Evolutionary conservation across 1,140 invertebrate genomes (phyloP), one percentile per base, ranked within the genome.

Genomic region (Drosophila pachea): DNA sequence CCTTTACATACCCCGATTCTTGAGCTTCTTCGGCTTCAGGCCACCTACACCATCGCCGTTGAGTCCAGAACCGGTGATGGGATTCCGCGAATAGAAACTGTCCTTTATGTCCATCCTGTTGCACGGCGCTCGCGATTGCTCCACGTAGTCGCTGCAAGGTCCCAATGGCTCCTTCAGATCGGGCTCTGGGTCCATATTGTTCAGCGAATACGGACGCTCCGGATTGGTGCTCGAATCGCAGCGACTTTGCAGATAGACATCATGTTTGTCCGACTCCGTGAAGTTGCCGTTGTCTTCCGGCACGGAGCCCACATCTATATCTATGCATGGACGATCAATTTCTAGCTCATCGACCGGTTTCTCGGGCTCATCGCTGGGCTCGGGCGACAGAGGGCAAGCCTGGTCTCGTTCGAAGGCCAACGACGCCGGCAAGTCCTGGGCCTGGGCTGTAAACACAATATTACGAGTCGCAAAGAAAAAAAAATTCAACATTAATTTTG

Each of bases 41-140:
- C 87, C 86, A 4, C 86, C 87, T 2, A 84, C 86, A 47, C 87
- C 87, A 53, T 88, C 86, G 11, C 86, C 86, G 12, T 83, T 74
- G 2, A 88, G 63, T 1, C 87, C 87, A n/a, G 84, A 38, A 4
- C 87, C 87, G 0, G 86, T 88, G 14, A 88, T 87, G 0, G 86
- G 86, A 55, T 88, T 88, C 12, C 87, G 82, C 4, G 67, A 54
- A 38, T 60, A 48, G 6, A 4, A 8, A 8, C 4, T 36, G 45
- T 71, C 62, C 6, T 72, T 54, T 0, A 50, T 29, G 8, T 74
- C 66, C 7, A 55, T n/a, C 29, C 67, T 63, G n/a, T 53, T 48
- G 49, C 74, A 82, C 7, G 64, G 40, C 22, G 48, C 12, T 16
- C 12, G 7, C 0, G 12, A 6, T 4, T 66, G 45, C 35, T 67